Conservation (phyloP, 2,888 invertebrate species). For the Disparrhopalites patrizii region DNA sequence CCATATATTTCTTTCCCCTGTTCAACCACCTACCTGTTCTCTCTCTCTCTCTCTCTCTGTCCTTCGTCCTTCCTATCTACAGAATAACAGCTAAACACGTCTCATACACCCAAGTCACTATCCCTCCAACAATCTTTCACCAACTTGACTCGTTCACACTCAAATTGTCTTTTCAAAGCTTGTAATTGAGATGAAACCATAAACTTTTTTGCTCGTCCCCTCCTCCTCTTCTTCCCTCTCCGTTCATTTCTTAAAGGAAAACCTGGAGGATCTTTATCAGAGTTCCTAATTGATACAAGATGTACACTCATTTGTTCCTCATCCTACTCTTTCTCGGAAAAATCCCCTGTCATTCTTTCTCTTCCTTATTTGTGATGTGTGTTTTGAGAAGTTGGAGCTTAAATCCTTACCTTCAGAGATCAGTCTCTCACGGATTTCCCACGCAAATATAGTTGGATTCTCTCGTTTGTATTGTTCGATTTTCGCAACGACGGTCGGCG, state of each 20-base stretch:
- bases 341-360: too few species aligned
- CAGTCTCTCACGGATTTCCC: conserved; percentile 96
- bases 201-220: conserved; percentile 29
- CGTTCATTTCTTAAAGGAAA: conserved; percentile 4
- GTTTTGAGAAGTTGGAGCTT: too few species aligned
- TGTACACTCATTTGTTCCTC: conserved; percentile 35
- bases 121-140: conserved; percentile 8
- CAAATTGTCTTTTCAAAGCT: neutral
- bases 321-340: conserved; percentile 16
- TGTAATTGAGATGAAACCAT: conserved; percentile 34
- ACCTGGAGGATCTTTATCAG: conserved; percentile 29
- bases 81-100: too few species aligned
- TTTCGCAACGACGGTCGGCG: conserved; percentile 93
- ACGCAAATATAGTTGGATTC: conserved; percentile 97
- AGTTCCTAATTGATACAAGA: conserved; percentile 36
- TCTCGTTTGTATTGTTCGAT: conserved; percentile 98
- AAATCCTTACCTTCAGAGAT: conserved; percentile 81
- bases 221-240: conserved; percentile 7
- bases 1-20: too few species aligned
- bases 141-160: conserved; percentile 22
- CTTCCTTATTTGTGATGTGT: too few species aligned
- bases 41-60: too few species aligned
- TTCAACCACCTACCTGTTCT: too few species aligned
- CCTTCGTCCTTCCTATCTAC: too few species aligned
- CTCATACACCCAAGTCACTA: too few species aligned